Evolutionary conservation across 2,797 vertebrate genomes (phyloP).

Genomic region (Sebastolobus altivelis): DNA sequence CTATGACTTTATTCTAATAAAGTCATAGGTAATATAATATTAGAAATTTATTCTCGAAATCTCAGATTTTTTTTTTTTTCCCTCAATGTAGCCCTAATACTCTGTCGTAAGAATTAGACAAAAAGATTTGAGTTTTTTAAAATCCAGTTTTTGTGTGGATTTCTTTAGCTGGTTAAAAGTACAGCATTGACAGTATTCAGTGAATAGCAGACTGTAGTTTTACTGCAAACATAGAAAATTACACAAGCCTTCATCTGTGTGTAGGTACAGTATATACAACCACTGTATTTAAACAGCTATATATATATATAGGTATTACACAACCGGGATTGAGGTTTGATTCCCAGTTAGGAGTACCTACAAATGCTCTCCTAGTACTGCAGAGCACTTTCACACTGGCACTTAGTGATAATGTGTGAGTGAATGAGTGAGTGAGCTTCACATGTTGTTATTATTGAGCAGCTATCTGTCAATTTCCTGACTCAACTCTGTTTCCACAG

Average conservation of each 20-base stretch:
- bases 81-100: no score
- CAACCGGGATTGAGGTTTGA: not conserved
- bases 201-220: not conserved
- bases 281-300: conserved; percentile 5
- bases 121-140: not conserved
- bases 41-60: no score
- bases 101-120: no score
- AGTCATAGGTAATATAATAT: no score
- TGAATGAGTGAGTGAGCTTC: not conserved
- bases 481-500: conserved; percentile 58
- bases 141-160: not conserved
- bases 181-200: not conserved
- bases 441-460: not conserved
- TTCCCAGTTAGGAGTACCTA: not conserved
- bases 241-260: not conserved
- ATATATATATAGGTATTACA: not conserved
- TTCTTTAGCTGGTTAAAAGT: not conserved
- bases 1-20: no score
- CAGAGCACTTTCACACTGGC: not conserved
- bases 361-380: not conserved
- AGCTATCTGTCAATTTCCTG: not conserved
- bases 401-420: not conserved
- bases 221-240: not conserved
- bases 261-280: not conserved
- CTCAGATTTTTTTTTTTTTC: no score